Percentiles rank a stretch among this genome's conserved stretches.
Evolutionary conservation across 2,797 vertebrate species (phyloP).

Genomic region (Enteromius treurensis): DNA sequence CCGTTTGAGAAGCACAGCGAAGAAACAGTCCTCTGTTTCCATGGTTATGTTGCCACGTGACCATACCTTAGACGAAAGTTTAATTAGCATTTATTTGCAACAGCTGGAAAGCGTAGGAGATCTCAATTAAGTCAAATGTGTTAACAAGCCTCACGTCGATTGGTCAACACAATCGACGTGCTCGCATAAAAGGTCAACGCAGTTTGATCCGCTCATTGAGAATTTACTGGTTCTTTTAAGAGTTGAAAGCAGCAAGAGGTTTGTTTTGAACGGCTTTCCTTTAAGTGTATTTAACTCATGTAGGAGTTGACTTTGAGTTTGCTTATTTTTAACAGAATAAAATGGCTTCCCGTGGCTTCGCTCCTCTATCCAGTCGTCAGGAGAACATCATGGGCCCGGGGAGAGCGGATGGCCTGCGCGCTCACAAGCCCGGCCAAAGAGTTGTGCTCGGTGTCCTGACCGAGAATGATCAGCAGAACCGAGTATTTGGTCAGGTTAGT

Average conservation of each 20-base stretch:
- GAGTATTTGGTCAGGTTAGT: slow-evolving; percentile 63
- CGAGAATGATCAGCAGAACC: slow-evolving; percentile 70
- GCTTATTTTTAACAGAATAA: neutral
- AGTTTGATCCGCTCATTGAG: neutral
- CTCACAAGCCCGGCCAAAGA: slow-evolving; percentile 65
- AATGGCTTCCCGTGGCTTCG: slow-evolving; percentile 68
- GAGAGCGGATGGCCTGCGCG: slow-evolving; percentile 54
- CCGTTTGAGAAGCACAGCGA: too few relatives aligned
- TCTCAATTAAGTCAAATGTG: neutral
- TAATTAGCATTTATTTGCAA: slow-evolving; percentile 20
- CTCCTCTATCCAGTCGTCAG: slow-evolving; percentile 56
- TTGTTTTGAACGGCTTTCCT: neutral
- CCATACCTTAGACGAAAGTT: neutral
- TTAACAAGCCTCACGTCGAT: neutral
- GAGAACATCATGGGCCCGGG: slow-evolving; percentile 64
- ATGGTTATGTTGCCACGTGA: slow-evolving; percentile 32
- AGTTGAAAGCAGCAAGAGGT: neutral
- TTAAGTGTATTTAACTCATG: neutral
- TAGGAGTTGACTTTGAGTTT: too few relatives aligned
- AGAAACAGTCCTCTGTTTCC: slow-evolving; percentile 14
- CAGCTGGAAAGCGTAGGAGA: neutral
- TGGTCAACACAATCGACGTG: neutral
- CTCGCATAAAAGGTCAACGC: slow-evolving; percentile 27
- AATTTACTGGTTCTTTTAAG: neutral
- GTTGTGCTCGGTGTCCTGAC: slow-evolving; percentile 71